Conservation (phyloP, 2,113 vertebrate species). For the Acinonyx jubatus region DNA sequence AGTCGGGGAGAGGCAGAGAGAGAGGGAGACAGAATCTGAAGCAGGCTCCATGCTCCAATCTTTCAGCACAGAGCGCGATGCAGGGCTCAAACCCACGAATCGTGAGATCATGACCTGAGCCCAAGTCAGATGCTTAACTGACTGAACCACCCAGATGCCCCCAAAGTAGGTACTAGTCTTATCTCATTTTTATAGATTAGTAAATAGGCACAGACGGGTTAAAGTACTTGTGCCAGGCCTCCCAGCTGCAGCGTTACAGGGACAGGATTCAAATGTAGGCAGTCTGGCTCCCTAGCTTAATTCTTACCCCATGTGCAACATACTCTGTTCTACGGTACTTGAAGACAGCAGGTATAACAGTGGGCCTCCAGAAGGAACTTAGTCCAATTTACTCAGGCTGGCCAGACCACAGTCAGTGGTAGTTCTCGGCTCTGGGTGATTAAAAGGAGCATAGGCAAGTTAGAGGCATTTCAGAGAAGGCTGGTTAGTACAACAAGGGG, state of each 20-base stretch:
- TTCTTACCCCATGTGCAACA: not conserved
- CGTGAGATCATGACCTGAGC: too few relatives aligned
- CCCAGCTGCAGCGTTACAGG: not conserved
- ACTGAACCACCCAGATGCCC: too few relatives aligned
- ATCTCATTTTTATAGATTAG: not conserved
- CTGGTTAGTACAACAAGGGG: not conserved
- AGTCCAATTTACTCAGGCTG: not conserved
- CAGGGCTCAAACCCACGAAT: too few relatives aligned
- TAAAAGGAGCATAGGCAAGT: not conserved
- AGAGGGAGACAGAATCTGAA: too few relatives aligned
- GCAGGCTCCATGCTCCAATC: too few relatives aligned
- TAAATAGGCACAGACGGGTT: not conserved
- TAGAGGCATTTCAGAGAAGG: not conserved
- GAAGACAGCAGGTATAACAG: not conserved
- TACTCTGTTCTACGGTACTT: not conserved
- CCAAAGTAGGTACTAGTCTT: not conserved
- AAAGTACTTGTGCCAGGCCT: not conserved
- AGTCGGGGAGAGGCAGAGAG: too few relatives aligned
- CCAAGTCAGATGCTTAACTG: too few relatives aligned
- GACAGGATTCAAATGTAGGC: not conserved
- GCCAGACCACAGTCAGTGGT: too few relatives aligned
- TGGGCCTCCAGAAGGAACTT: not conserved
- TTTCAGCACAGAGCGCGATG: too few relatives aligned
- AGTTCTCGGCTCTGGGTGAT: not conserved
- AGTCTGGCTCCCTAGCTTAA: not conserved